Percentiles rank a stretch among this genome's conserved stretches.
These are phyloP conservation scores for Dipodomys stephensi DNA, from an alignment of 2,113 vertebrate species.

Conservation along the genomic window DNA sequence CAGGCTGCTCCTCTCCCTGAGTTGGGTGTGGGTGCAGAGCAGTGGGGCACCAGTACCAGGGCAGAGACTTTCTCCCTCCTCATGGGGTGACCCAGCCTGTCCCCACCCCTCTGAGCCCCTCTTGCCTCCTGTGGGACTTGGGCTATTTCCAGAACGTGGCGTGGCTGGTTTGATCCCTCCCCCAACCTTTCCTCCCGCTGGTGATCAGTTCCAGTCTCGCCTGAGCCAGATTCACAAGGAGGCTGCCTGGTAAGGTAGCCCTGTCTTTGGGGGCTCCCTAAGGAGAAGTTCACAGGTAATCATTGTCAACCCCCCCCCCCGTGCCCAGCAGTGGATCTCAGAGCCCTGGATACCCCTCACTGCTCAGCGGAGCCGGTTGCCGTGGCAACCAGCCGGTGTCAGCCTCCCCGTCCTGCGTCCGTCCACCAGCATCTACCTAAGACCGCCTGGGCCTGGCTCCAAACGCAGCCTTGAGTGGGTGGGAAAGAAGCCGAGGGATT, in stretches of 20 bases:
- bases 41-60: neutral
- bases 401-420: neutral
- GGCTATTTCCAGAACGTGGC: no score
- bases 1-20: constrained; percentile 57
- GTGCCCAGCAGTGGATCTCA: neutral
- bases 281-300: neutral
- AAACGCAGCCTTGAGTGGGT: neutral
- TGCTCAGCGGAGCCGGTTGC: constrained; percentile 43
- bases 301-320: neutral
- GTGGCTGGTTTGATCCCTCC: no score
- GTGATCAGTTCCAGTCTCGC: neutral
- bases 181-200: neutral
- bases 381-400: neutral
- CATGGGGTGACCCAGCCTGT: neutral
- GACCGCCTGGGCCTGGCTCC: neutral
- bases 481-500: neutral
- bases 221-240: neutral
- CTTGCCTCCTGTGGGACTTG: neutral
- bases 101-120: neutral
- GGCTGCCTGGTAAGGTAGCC: neutral
- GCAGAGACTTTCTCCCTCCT: neutral
- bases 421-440: neutral
- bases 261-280: neutral
- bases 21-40: neutral
- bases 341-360: neutral